Evolutionary conservation across 2,113 vertebrate species (phyloP).

Genomic region (Catharus fuscescens): DNA sequence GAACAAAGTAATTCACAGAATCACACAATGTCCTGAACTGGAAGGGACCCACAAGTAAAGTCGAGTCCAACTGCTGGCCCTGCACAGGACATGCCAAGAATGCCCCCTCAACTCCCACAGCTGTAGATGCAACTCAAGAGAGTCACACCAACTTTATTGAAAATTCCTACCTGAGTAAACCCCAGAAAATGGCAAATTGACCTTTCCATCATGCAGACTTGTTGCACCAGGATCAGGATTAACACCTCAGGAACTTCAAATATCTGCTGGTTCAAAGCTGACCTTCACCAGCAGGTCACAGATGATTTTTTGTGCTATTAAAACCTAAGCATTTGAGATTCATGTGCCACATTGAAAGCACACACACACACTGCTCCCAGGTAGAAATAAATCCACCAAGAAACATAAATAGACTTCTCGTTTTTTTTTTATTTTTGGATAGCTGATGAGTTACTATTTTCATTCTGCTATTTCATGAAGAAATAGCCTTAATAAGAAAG

Average conservation of each 20-base stretch:
- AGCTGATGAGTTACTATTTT: conserved; percentile 50
- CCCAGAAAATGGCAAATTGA: background rate
- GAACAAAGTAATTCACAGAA: background rate
- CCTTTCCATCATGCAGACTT: background rate
- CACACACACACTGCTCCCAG: background rate
- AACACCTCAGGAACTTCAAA: background rate
- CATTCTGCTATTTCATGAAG: conserved; percentile 33
- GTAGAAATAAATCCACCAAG: conserved; percentile 64
- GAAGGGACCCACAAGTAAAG: background rate
- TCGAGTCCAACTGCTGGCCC: background rate
- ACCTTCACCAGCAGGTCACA: background rate
- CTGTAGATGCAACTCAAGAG: background rate
- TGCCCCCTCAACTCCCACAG: background rate
- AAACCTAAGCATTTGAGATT: background rate
- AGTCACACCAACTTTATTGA: background rate
- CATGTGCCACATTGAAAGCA: background rate
- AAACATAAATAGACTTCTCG: conserved; percentile 39
- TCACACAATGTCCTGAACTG: background rate
- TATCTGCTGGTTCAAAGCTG: background rate
- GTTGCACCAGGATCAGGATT: background rate
- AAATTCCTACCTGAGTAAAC: background rate
- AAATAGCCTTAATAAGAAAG: conserved; percentile 48
- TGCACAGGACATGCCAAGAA: background rate
- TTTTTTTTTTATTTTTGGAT: background rate
- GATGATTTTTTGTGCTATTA: background rate